Evolutionary conservation across 1,140 invertebrate species (phyloP), one percentile per base, ranked within the genome.

Genomic region (Ditylenchus dipsaci): DNA sequence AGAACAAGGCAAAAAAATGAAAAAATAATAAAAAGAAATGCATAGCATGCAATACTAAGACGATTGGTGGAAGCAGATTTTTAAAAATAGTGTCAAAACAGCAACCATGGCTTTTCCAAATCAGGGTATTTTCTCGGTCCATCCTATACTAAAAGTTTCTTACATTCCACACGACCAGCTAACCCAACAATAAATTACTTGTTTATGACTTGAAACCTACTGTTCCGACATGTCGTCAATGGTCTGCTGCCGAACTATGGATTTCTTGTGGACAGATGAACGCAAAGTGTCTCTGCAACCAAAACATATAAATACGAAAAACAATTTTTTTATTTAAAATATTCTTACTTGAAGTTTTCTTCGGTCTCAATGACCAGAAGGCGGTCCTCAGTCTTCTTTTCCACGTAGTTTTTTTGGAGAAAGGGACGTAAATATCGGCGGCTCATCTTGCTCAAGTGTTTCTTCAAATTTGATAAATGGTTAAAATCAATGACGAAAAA

Each of bases 331-430:
- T n/a, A 7, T 29, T 11, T 11, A 49, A 3, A 1, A 13, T 63
- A 1, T 17, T 21, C 27, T 47, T n/a, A 75, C 74, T 74, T 78
- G 63, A 75, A 76, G 7, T 43, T 42, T 7, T 72, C 75, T n/a
- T 77, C 75, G 9, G 67, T 42, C 33, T 77, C 78, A 49, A 77
- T 74, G 27, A 69, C 63, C 15, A 77, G 38, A 63, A 77, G 53
- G 23, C 66, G 63, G 33, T 75, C 65, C 19, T 77, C 76, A 3
- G 73, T 67, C 21, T 70, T 57, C 56, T 63, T 74, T 45, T 21
- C 57, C 29, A 74, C 38, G 49, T 73, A 73, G 42, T 73, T 67
- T 26, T 69, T 67, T 38, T 73, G 63, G 13, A 73, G 45, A n/a
- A 64, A 29, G 3, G 72, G 72, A 13, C 62, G 72, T 1, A 73